Evolutionary conservation across 1,140 invertebrate genomes (phyloP).

Genomic region (Magallana gigas): DNA sequence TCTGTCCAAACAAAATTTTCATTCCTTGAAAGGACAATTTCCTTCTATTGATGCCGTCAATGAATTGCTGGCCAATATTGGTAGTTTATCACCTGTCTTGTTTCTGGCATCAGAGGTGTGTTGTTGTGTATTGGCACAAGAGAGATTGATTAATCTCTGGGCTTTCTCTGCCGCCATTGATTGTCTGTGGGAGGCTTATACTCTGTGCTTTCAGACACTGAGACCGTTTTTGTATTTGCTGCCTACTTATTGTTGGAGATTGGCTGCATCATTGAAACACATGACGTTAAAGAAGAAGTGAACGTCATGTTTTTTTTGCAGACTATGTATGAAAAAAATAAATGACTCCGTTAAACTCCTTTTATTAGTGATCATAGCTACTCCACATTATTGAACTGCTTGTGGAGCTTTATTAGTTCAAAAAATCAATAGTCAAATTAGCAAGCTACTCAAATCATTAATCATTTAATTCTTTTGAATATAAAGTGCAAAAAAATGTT

Average conservation of each 20-base stretch:
- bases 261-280: not conserved
- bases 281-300: no score
- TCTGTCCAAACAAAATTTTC: not conserved
- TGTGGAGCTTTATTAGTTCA: no score
- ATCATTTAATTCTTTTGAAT: no score
- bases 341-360: no score
- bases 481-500: no score
- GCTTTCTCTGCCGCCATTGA: not conserved
- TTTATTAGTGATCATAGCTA: no score
- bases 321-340: no score
- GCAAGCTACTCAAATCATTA: no score
- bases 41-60: not conserved
- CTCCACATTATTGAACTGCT: no score
- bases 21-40: constrained; percentile 13
- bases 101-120: not conserved
- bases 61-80: constrained; percentile 8
- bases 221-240: not conserved
- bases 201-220: not conserved
- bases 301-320: no score
- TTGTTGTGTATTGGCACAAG: not conserved
- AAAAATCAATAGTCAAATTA: no score
- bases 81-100: not conserved
- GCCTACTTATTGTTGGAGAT: not conserved
- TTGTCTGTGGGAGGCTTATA: not conserved
- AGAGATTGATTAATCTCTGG: not conserved